Percentiles rank a stretch among this genome's conserved stretches.
These are phyloP conservation scores for Halcyon chelicuti DNA, from an alignment of 2,797 vertebrate genomes.

Conservation along the genomic window DNA sequence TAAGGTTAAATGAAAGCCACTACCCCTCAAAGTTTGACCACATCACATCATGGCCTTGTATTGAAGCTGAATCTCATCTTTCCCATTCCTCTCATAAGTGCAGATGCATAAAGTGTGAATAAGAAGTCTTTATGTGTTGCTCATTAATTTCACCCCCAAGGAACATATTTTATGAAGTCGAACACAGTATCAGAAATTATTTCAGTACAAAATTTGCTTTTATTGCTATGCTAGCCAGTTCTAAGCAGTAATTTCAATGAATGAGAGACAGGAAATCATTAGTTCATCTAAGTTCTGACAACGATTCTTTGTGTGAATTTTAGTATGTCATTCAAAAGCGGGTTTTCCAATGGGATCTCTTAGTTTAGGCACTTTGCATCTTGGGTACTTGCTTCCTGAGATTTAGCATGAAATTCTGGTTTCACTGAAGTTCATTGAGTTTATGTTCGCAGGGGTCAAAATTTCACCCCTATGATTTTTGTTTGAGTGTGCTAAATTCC, in stretches of 20 bases:
- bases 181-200: background rate
- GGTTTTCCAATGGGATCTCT: background rate
- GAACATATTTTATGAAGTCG: constrained; percentile 8
- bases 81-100: constrained; percentile 1
- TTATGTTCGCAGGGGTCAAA: background rate
- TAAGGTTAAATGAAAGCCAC: background rate
- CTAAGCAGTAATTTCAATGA: constrained; percentile 10
- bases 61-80: background rate
- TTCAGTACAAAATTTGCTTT: constrained; percentile 12
- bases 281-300: constrained; percentile 27
- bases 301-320: constrained; percentile 13
- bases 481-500: background rate
- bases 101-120: constrained; percentile 47
- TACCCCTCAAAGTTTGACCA: background rate
- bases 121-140: constrained; percentile 8
- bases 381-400: background rate
- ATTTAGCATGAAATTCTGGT: background rate
- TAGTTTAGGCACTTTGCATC: background rate
- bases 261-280: constrained; percentile 16
- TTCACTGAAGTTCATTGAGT: background rate
- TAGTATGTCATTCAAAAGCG: background rate
- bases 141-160: constrained; percentile 46
- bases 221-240: background rate
- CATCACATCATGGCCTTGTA: background rate
- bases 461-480: background rate